Percentiles rank a stretch among this genome's conserved stretches.
phyloP scores from a whole-genome alignment of 1,140 invertebrate species.

The Pseudomyrmex cubaensis region DNA sequence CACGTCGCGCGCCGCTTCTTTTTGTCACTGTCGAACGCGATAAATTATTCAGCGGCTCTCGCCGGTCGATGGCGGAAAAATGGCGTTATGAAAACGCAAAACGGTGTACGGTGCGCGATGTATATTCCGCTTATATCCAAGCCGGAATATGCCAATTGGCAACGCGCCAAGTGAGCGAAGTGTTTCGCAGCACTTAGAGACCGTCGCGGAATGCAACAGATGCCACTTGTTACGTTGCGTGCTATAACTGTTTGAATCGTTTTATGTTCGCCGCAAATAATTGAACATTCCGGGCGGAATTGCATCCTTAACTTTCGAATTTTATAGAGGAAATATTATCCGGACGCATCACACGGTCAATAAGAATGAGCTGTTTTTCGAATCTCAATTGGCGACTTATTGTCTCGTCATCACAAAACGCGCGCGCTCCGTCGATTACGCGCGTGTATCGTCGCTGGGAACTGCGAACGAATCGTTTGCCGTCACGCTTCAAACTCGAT shows the following conservation, averaged over 20 bases:
- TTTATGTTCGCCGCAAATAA: background rate
- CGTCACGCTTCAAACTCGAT: background rate
- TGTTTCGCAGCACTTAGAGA: slow-evolving; percentile 75
- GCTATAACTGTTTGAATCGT: slow-evolving; percentile 55
- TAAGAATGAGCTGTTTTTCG: background rate
- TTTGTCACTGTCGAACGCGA: slow-evolving; percentile 50
- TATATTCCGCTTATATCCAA: slow-evolving; percentile 69
- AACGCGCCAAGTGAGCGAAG: slow-evolving; percentile 72
- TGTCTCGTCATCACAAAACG: background rate
- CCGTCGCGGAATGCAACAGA: slow-evolving; percentile 74
- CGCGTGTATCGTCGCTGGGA: background rate
- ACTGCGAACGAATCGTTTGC: background rate
- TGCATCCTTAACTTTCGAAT: background rate
- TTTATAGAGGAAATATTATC: background rate
- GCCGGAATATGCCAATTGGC: slow-evolving; percentile 74
- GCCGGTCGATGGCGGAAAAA: slow-evolving; percentile 32
- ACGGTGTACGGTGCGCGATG: slow-evolving; percentile 27
- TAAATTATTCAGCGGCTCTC: slow-evolving; percentile 53
- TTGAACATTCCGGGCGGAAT: background rate
- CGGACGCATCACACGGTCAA: background rate
- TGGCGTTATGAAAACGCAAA: slow-evolving; percentile 28
- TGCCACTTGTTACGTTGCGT: slow-evolving; percentile 79
- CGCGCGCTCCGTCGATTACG: background rate
- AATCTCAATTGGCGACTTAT: background rate
- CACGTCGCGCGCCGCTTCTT: background rate